Evolutionary conservation across 2,113 vertebrate species (phyloP).

Genomic region (Microcebus tavaratra): DNA sequence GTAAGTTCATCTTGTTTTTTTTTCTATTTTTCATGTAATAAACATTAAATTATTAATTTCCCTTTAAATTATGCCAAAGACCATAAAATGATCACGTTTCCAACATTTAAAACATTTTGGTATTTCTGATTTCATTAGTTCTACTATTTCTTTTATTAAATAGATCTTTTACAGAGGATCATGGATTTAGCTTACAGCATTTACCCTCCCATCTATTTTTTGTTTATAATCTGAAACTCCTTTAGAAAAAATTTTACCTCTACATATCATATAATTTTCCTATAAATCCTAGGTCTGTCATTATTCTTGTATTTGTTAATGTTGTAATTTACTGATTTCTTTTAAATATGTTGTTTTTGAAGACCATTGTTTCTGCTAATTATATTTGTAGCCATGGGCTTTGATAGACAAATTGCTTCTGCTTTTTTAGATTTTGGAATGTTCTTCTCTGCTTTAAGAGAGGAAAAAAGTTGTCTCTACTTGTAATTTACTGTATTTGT

Average conservation of each 20-base stretch:
- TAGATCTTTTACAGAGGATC: not conserved
- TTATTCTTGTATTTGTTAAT: constrained; percentile 3
- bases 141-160: not conserved
- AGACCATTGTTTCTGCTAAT: not conserved
- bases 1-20: not conserved
- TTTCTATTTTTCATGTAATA: not conserved
- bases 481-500: not conserved
- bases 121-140: not conserved
- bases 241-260: constrained; percentile 33
- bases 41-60: not conserved
- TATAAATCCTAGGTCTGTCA: not conserved
- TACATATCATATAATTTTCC: not conserved
- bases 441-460: not conserved
- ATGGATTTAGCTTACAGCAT: not conserved
- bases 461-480: not conserved
- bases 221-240: not conserved
- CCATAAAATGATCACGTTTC: not conserved
- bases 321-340: not conserved
- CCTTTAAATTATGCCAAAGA: constrained; percentile 17
- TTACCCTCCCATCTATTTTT: not conserved
- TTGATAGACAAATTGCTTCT: not conserved
- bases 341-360: not conserved
- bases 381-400: not conserved
- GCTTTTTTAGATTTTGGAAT: constrained; percentile 19
- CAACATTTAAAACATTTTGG: not conserved